A percentile compares a stretch with the other conserved stretches of the same genome.
phyloP scores from a whole-genome alignment of 1,140 invertebrate genomes.

The Marisa cornuarietis region DNA sequence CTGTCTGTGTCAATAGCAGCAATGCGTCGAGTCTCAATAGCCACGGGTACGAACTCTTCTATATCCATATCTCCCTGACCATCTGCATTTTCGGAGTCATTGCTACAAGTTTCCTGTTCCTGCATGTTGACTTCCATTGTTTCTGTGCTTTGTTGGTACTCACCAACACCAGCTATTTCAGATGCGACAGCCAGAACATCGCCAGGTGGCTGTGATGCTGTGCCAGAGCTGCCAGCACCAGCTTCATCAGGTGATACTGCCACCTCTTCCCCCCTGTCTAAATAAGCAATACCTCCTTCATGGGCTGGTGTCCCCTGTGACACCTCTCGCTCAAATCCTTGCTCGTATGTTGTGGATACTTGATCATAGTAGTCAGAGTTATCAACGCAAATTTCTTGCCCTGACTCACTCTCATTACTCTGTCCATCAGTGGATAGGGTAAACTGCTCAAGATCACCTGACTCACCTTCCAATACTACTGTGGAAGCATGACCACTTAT shows the following conservation, averaged over 20 bases:
- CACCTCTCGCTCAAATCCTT: too few relatives aligned
- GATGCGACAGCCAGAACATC: slow-evolving; percentile 16
- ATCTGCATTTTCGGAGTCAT: slow-evolving; percentile 17
- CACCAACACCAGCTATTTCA: slow-evolving; percentile 15
- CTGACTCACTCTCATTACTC: too few relatives aligned
- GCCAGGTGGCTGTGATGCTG: neutral
- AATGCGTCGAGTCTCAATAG: slow-evolving; percentile 27
- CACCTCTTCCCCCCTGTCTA: neutral
- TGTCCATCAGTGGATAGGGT: too few relatives aligned
- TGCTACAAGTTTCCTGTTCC: slow-evolving; percentile 13
- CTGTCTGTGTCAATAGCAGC: slow-evolving; percentile 17
- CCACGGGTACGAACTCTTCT: slow-evolving; percentile 32
- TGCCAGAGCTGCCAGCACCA: neutral
- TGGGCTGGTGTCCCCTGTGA: too few relatives aligned
- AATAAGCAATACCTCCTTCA: too few relatives aligned
- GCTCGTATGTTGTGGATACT: too few relatives aligned
- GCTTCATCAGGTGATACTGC: neutral
- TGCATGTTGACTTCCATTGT: neutral
- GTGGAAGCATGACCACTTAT: too few relatives aligned
- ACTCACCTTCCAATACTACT: too few relatives aligned
- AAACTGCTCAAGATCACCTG: too few relatives aligned
- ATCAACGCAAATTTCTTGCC: too few relatives aligned
- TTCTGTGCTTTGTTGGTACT: neutral
- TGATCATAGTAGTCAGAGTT: too few relatives aligned
- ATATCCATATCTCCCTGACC: slow-evolving; percentile 13